Percentiles rank a stretch among this genome's conserved stretches.
Evolutionary conservation across 2,113 vertebrate genomes (phyloP).

Genomic region (Brienomyrus longianalis): DNA sequence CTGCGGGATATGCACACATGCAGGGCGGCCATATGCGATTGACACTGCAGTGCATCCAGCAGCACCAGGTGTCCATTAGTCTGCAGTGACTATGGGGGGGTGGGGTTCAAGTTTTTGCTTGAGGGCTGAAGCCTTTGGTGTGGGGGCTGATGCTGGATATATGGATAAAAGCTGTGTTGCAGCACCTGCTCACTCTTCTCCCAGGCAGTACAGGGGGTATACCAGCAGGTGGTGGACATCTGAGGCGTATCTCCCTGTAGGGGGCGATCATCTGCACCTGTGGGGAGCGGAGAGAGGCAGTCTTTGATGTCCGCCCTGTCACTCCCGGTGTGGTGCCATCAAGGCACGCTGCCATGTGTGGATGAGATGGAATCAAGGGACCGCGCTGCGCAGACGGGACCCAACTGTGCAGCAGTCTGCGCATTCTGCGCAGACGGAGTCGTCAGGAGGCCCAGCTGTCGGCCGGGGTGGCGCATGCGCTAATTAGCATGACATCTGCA

Average conservation of each 20-base stretch:
- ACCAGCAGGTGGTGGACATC: neutral
- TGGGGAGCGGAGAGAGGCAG: neutral
- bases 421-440: neutral
- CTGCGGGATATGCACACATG: neutral
- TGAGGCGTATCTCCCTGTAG: neutral
- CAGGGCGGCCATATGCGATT: neutral
- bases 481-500: constrained; percentile 31
- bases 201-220: neutral
- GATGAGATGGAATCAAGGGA: neutral
- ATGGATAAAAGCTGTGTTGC: neutral
- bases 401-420: neutral
- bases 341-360: too few relatives aligned
- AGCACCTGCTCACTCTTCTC: neutral
- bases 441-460: neutral
- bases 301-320: neutral
- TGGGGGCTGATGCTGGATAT: neutral
- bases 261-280: neutral
- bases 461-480: constrained; percentile 2
- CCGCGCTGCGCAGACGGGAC: neutral
- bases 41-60: neutral
- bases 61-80: neutral
- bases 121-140: neutral
- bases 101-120: neutral
- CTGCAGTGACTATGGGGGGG: neutral
- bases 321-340: neutral